phyloP scores from a whole-genome alignment of 1,140 invertebrate genomes.

The Papilio glaucus region DNA sequence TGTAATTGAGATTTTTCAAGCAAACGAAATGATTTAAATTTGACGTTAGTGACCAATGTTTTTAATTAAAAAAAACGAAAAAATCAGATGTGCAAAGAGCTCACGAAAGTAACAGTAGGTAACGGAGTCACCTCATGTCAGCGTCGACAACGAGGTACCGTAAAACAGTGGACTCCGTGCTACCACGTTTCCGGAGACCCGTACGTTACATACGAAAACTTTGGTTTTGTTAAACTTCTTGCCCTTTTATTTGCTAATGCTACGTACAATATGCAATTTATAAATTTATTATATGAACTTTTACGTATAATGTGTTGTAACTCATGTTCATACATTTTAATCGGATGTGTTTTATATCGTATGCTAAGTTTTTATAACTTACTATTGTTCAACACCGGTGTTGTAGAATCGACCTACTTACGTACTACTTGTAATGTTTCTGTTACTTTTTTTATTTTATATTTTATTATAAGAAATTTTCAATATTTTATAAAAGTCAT shows the following conservation, averaged over 20 bases:
- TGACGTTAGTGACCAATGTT: neutral
- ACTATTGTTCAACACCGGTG: conserved; percentile 27
- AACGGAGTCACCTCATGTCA: conserved; percentile 30
- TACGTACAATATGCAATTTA: neutral
- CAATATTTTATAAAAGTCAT: neutral
- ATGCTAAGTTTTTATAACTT: conserved; percentile 20
- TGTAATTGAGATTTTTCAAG: no score
- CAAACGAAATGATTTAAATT: neutral
- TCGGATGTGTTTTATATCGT: conserved; percentile 16
- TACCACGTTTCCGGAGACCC: conserved; percentile 7
- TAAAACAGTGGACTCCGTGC: conserved; percentile 24
- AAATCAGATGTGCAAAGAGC: neutral
- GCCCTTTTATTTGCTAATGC: neutral
- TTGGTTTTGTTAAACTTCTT: neutral
- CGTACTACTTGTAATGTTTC: conserved; percentile 3
- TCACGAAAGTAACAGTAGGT: conserved; percentile 29
- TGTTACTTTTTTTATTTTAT: neutral
- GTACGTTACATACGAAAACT: neutral
- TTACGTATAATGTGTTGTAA: conserved; percentile 7
- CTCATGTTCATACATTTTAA: conserved; percentile 7
- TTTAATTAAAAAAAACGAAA: neutral
- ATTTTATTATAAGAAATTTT: no score
- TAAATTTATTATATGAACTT: neutral
- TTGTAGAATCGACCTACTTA: conserved; percentile 25
- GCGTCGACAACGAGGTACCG: conserved; percentile 15